phyloP scores from a whole-genome alignment of 2,888 invertebrate species.

The Brenthis hecate region DNA sequence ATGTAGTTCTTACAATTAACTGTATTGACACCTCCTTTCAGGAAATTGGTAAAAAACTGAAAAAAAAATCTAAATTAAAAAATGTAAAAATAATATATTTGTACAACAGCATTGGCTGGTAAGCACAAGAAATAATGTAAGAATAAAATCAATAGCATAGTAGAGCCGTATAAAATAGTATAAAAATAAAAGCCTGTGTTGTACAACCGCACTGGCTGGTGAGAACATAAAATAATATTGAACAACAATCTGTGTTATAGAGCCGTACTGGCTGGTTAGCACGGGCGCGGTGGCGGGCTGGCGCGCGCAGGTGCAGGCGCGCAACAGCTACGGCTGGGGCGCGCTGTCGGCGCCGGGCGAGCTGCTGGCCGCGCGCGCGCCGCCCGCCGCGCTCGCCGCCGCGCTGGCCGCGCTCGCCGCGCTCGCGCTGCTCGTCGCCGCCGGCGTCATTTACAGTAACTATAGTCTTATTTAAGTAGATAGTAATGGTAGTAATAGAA shows the following conservation, averaged over 20 bases:
- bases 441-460: slow-evolving; percentile 51
- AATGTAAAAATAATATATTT: no score
- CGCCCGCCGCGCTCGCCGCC: slow-evolving; percentile 81
- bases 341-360: slow-evolving; percentile 87
- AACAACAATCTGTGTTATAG: slow-evolving; percentile 53
- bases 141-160: no score
- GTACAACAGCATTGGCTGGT: no score
- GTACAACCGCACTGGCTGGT: slow-evolving; percentile 91
- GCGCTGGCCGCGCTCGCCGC: slow-evolving; percentile 85
- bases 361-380: slow-evolving; percentile 51
- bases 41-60: no score
- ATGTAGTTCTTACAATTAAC: no score
- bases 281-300: slow-evolving; percentile 86
- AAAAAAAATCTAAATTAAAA: no score
- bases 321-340: slow-evolving; percentile 92
- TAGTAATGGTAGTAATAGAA: no score
- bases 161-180: no score
- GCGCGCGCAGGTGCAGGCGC: slow-evolving; percentile 88
- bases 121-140: no score
- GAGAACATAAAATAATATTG: slow-evolving; percentile 47
- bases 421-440: slow-evolving; percentile 84
- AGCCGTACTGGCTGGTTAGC: slow-evolving; percentile 91
- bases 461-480: background rate
- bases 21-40: no score
- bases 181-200: background rate